Conservation (phyloP, 2,888 invertebrate genomes). For the Agrypnus murinus region DNA sequence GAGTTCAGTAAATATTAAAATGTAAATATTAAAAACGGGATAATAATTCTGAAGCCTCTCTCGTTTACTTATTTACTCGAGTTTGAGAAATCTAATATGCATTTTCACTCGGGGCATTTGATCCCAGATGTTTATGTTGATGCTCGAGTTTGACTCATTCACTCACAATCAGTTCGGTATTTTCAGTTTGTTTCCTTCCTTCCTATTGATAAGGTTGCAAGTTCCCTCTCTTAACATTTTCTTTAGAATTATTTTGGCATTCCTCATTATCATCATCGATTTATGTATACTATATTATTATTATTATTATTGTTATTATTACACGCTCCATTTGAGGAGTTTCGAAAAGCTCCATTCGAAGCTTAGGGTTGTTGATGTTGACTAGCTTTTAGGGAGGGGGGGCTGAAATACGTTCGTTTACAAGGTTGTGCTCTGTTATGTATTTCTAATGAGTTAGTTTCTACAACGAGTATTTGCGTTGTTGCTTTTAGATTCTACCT, state of each 20-base stretch:
- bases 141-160: slow-evolving; percentile 53
- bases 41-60: slow-evolving; percentile 55
- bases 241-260: slow-evolving; percentile 13
- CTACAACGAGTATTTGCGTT: background rate
- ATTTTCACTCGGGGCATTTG: slow-evolving; percentile 61
- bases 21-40: slow-evolving; percentile 51
- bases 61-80: slow-evolving; percentile 64
- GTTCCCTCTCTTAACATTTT: background rate
- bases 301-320: too few relatives aligned
- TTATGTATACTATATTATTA: too few relatives aligned
- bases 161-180: too few relatives aligned
- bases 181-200: slow-evolving; percentile 12
- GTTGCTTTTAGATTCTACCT: background rate
- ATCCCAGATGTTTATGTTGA: slow-evolving; percentile 63
- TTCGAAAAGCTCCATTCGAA: background rate
- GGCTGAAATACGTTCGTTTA: slow-evolving; percentile 9
- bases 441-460: slow-evolving; percentile 31
- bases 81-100: slow-evolving; percentile 59
- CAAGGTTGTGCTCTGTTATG: slow-evolving; percentile 1
- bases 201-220: slow-evolving; percentile 5
- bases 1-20: slow-evolving; percentile 48
- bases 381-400: slow-evolving; percentile 14
- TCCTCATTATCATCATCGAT: background rate
- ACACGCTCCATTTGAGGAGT: background rate
- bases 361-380: slow-evolving; percentile 26